Percentiles rank a stretch among this genome's conserved stretches.
phyloP scores from a whole-genome alignment of 2,888 invertebrate genomes.

The Thymelicus lineola region DNA sequence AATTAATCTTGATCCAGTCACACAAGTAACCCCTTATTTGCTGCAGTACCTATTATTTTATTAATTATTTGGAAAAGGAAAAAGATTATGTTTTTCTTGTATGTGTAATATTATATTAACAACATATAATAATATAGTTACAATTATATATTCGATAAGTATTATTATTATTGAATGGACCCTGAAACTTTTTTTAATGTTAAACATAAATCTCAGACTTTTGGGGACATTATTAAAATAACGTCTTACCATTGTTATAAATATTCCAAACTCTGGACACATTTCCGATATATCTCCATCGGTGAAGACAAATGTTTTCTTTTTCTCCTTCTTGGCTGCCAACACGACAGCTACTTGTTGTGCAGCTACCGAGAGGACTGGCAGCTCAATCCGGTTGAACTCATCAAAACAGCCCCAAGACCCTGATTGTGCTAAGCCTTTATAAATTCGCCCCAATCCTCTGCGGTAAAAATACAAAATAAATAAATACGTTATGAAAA shows the following conservation, averaged over 20 bases:
- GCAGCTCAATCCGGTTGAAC: slow-evolving; percentile 97
- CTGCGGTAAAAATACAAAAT: slow-evolving; percentile 74
- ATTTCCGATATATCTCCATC: slow-evolving; percentile 97
- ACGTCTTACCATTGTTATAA: slow-evolving; percentile 95
- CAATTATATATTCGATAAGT: no score
- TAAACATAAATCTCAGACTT: background rate
- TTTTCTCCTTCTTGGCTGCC: slow-evolving; percentile 96
- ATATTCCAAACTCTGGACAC: slow-evolving; percentile 98
- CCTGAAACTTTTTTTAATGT: no score
- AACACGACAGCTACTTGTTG: slow-evolving; percentile 98
- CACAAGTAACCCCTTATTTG: no score
- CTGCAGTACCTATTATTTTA: no score
- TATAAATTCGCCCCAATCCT: slow-evolving; percentile 97
- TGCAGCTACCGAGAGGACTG: slow-evolving; percentile 95
- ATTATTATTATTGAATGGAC: no score
- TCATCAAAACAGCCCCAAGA: slow-evolving; percentile 99
- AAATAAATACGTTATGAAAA: no score
- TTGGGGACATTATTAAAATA: background rate
- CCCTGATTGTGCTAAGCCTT: slow-evolving; percentile 97
- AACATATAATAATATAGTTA: no score
- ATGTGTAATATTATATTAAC: no score
- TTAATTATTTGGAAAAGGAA: no score
- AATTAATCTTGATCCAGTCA: no score
- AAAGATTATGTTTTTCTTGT: no score
- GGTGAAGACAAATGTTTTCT: slow-evolving; percentile 95